phyloP scores from a whole-genome alignment of 2,113 vertebrate species.

The Gymnobelideus leadbeateri region DNA sequence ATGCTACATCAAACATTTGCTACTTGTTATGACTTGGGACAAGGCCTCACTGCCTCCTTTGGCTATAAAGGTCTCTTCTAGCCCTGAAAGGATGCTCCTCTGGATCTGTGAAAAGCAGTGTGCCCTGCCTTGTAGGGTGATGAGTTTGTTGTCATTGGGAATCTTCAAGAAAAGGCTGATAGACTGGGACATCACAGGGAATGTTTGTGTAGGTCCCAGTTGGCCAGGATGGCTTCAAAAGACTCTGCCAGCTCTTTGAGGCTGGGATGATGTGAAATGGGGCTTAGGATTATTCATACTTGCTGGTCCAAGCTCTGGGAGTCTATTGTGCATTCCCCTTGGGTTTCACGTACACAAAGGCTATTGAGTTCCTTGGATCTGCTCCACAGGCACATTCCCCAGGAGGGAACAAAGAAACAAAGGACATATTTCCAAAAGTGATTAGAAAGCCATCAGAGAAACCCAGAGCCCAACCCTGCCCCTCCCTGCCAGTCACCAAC shows the following conservation, averaged over 20 bases:
- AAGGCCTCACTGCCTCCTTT: background rate
- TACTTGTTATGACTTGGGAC: background rate
- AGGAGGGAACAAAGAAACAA: slow-evolving; percentile 2
- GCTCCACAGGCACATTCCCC: background rate
- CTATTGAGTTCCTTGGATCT: slow-evolving; percentile 1
- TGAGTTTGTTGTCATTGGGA: background rate
- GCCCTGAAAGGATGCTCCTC: background rate
- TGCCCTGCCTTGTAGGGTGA: background rate
- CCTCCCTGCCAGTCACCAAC: background rate
- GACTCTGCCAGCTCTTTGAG: background rate
- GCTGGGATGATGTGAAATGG: background rate
- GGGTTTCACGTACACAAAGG: background rate
- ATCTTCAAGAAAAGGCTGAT: background rate
- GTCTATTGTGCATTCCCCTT: background rate
- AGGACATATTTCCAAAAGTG: background rate
- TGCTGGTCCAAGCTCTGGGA: background rate
- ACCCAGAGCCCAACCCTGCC: background rate
- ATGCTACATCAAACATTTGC: background rate
- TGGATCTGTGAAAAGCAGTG: background rate
- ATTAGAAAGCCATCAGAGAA: background rate
- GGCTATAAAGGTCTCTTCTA: background rate
- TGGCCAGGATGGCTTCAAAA: background rate
- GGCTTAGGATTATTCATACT: background rate
- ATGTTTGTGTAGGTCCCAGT: background rate
- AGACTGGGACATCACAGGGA: background rate